These are phyloP conservation scores for Myiagra hebetior DNA, from an alignment of 2,113 vertebrate genomes.

Conservation along the genomic window DNA sequence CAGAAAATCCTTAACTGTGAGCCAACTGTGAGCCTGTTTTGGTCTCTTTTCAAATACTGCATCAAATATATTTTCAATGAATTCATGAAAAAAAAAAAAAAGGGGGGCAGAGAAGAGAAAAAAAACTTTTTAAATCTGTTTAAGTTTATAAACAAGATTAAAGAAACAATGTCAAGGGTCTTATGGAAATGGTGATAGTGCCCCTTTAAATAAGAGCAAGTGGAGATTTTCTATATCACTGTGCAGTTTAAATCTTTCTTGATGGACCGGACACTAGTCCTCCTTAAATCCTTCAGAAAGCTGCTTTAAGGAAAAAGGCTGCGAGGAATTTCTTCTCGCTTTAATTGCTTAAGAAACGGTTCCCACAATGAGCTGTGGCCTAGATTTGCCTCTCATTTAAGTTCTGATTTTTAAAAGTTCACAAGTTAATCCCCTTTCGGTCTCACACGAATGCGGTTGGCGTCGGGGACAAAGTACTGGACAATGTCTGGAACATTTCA, in stretches of 20 bases:
- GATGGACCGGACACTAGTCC: slow-evolving; percentile 85
- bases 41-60: slow-evolving; percentile 64
- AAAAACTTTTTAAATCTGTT: slow-evolving; percentile 72
- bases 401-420: slow-evolving; percentile 92
- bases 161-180: slow-evolving; percentile 76
- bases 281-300: slow-evolving; percentile 85
- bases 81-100: slow-evolving; percentile 41
- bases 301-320: slow-evolving; percentile 88
- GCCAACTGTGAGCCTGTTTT: slow-evolving; percentile 54
- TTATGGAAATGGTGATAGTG: slow-evolving; percentile 73
- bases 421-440: slow-evolving; percentile 92
- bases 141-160: slow-evolving; percentile 79
- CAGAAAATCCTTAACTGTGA: slow-evolving; percentile 62
- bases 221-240: slow-evolving; percentile 81
- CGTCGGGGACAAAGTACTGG: slow-evolving; percentile 72
- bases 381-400: slow-evolving; percentile 94
- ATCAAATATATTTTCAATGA: slow-evolving; percentile 71
- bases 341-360: slow-evolving; percentile 96
- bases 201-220: slow-evolving; percentile 77
- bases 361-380: slow-evolving; percentile 89
- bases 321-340: slow-evolving; percentile 91
- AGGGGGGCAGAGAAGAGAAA: not conserved
- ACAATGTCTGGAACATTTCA: slow-evolving; percentile 69
- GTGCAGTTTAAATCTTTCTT: slow-evolving; percentile 82
- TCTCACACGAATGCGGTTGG: slow-evolving; percentile 77